These are phyloP conservation scores for Fragariocoptes setiger DNA, from an alignment of 1,140 invertebrate species.

Conservation along the genomic window DNA sequence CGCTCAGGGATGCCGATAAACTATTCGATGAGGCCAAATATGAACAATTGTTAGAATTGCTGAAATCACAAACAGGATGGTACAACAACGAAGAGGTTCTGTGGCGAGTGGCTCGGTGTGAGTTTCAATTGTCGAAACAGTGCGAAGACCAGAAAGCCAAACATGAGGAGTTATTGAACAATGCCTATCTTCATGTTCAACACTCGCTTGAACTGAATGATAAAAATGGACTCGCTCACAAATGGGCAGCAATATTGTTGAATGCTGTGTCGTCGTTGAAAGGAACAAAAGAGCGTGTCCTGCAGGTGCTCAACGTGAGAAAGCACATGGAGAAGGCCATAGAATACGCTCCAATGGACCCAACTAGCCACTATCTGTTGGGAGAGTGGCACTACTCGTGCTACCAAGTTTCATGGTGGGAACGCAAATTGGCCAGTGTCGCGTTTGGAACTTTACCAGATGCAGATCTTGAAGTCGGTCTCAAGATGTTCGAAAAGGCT, in stretches of 20 bases:
- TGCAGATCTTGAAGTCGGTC: conserved; percentile 2
- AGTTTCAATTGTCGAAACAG: conserved; percentile 5
- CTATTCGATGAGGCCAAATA: conserved; percentile 5
- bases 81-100: conserved; percentile 1
- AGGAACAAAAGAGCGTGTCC: conserved; percentile 3
- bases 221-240: conserved; percentile 6
- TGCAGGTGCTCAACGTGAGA: conserved; percentile 3
- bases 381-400: conserved; percentile 7
- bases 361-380: conserved; percentile 6
- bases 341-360: conserved; percentile 4
- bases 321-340: conserved; percentile 8
- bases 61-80: conserved; percentile 4
- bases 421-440: conserved; percentile 4
- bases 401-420: conserved; percentile 6
- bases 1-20: conserved; percentile 1
- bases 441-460: conserved; percentile 6
- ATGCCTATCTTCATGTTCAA: not conserved
- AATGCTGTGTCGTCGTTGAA: conserved; percentile 1
- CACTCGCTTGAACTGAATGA: conserved; percentile 2
- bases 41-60: not conserved
- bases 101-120: conserved; percentile 5
- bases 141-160: not conserved
- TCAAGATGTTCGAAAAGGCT: conserved; percentile 6
- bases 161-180: not conserved
- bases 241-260: conserved; percentile 7